Evolutionary conservation across 1,140 invertebrate genomes (phyloP).

Genomic region (Macrotrachela quadricornifera): DNA sequence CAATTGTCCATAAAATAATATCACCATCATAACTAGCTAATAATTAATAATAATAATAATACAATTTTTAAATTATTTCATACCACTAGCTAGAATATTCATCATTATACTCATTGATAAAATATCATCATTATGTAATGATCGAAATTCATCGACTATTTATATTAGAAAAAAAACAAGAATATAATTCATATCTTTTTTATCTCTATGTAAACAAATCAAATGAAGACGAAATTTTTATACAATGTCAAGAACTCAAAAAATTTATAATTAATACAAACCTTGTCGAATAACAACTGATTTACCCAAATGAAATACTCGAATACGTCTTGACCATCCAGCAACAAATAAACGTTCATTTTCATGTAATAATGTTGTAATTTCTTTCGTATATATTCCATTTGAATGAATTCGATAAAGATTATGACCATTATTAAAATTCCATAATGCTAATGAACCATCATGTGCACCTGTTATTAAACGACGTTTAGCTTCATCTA

Average conservation of each 20-base stretch:
- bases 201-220: too few relatives aligned
- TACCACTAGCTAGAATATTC: too few relatives aligned
- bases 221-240: too few relatives aligned
- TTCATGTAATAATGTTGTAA: slow-evolving; percentile 19
- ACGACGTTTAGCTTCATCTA: slow-evolving; percentile 44
- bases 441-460: slow-evolving; percentile 49
- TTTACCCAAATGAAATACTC: too few relatives aligned
- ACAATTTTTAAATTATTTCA: too few relatives aligned
- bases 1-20: slow-evolving; percentile 48
- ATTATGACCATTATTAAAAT: slow-evolving; percentile 49
- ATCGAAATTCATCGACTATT: slow-evolving; percentile 45
- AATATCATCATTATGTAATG: slow-evolving; percentile 46
- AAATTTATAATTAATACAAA: too few relatives aligned
- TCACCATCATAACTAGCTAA: slow-evolving; percentile 46
- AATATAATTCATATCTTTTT: too few relatives aligned
- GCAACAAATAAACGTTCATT: background rate
- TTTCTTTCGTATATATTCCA: slow-evolving; percentile 13
- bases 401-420: slow-evolving; percentile 27
- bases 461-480: slow-evolving; percentile 46
- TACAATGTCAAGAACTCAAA: too few relatives aligned
- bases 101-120: slow-evolving; percentile 32
- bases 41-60: slow-evolving; percentile 9
- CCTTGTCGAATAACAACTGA: too few relatives aligned
- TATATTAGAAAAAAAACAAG: slow-evolving; percentile 34
- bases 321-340: too few relatives aligned